Percentiles rank a stretch among this genome's conserved stretches.
Evolutionary conservation across 2,113 vertebrate species (phyloP).

Genomic region (Erpornis zantholeuca): DNA sequence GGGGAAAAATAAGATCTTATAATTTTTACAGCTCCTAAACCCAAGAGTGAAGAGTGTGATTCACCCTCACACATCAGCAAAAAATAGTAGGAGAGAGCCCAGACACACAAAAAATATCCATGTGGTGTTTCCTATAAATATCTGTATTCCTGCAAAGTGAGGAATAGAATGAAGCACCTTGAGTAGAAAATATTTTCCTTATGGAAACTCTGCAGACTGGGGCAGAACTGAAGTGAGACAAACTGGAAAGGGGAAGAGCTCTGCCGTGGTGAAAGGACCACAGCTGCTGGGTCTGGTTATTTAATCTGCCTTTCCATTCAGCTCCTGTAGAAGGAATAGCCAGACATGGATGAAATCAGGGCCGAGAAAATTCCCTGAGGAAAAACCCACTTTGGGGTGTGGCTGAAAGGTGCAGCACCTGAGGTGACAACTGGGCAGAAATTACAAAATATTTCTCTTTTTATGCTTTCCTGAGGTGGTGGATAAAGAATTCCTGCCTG

Average conservation of each 20-base stretch:
- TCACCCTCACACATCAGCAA: background rate
- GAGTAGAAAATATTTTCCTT: background rate
- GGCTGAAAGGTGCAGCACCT: background rate
- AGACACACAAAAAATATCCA: background rate
- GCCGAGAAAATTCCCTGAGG: background rate
- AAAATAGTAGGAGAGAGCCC: background rate
- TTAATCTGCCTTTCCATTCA: background rate
- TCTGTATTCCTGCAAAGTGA: background rate
- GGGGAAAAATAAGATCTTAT: background rate
- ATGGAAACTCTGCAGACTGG: background rate
- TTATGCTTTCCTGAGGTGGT: background rate
- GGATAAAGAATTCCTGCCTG: background rate
- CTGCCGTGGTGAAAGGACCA: background rate
- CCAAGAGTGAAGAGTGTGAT: background rate
- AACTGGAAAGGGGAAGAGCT: background rate
- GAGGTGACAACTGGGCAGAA: background rate
- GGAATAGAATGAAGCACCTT: background rate
- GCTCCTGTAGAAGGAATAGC: background rate
- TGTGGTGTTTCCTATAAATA: background rate
- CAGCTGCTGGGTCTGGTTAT: background rate
- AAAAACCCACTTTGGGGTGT: background rate
- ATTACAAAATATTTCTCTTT: background rate
- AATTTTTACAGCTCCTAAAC: background rate
- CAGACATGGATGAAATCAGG: background rate
- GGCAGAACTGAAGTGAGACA: background rate